A percentile compares a stretch with the other conserved stretches of the same genome.
Conservation (phyloP, 2,888 invertebrate species). For the Caenorhabditis drosophilae region DNA sequence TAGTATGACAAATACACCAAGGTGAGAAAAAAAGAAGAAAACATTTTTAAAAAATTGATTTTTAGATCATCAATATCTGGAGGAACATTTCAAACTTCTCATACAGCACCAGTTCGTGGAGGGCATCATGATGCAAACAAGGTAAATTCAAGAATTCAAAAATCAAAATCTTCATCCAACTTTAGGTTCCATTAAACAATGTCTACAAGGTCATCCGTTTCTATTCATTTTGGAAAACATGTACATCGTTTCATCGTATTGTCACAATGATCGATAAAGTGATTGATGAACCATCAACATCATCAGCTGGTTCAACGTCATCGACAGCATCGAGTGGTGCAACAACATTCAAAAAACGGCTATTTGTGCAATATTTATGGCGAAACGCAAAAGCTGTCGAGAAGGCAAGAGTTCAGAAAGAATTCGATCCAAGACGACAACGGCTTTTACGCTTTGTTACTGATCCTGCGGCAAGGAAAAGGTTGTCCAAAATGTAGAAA, state of each 20-base stretch:
- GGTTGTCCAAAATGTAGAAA: slow-evolving; percentile 48
- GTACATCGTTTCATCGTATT: slow-evolving; percentile 69
- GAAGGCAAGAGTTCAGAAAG: slow-evolving; percentile 67
- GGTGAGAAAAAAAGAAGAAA: too few relatives aligned
- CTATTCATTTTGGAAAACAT: slow-evolving; percentile 69
- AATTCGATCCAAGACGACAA: slow-evolving; percentile 67
- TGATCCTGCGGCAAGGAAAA: slow-evolving; percentile 57
- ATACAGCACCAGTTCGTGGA: slow-evolving; percentile 18
- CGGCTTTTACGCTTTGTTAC: slow-evolving; percentile 65
- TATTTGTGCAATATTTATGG: slow-evolving; percentile 69
- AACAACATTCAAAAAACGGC: slow-evolving; percentile 60
- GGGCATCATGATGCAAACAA: slow-evolving; percentile 31
- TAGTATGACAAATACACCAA: slow-evolving; percentile 34
- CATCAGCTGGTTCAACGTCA: slow-evolving; percentile 24
- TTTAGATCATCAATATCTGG: slow-evolving; percentile 48
- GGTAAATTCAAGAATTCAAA: slow-evolving; percentile 7
- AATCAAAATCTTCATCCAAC: neutral
- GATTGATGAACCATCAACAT: slow-evolving; percentile 42
- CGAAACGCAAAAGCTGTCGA: slow-evolving; percentile 68
- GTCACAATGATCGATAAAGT: slow-evolving; percentile 69
- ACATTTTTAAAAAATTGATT: neutral
- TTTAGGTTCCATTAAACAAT: slow-evolving; percentile 57
- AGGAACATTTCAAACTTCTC: slow-evolving; percentile 40
- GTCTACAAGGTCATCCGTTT: slow-evolving; percentile 69
- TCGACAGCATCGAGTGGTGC: slow-evolving; percentile 36